Evolutionary conservation across 2,797 vertebrate species (phyloP).

Genomic region (Garrulus glandarius): DNA sequence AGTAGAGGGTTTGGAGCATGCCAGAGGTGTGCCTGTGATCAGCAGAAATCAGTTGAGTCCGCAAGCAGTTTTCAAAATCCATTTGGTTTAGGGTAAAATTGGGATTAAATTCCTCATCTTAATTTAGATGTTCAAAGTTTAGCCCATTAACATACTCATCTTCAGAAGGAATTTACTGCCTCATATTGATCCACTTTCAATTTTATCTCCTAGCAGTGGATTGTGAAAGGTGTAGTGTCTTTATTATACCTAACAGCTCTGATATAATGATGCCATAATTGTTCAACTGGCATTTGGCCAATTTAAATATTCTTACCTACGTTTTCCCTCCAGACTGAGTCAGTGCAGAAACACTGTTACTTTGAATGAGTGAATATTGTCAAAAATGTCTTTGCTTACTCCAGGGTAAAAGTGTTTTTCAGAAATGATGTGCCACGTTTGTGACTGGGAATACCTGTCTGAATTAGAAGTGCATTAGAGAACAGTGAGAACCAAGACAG

Average conservation of each 20-base stretch:
- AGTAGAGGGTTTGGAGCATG: not conserved
- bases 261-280: not conserved
- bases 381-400: not conserved
- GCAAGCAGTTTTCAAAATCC: not conserved
- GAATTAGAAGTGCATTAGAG: not conserved
- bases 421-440: not conserved
- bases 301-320: not conserved
- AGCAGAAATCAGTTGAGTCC: not conserved
- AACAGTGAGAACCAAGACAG: not conserved
- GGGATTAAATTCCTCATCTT: not conserved
- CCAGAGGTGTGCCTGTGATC: not conserved
- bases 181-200: not conserved
- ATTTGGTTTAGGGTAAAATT: not conserved
- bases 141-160: not conserved
- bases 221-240: not conserved
- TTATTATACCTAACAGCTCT: not conserved
- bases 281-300: not conserved
- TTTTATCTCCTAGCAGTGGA: not conserved
- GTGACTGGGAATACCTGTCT: not conserved
- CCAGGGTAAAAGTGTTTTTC: not conserved
- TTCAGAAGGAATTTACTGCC: not conserved
- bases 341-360: not conserved
- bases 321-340: not conserved
- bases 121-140: not conserved
- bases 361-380: not conserved